These are phyloP conservation scores for Perithous albicinctus DNA, from an alignment of 2,888 invertebrate species.

Conservation along the genomic window DNA sequence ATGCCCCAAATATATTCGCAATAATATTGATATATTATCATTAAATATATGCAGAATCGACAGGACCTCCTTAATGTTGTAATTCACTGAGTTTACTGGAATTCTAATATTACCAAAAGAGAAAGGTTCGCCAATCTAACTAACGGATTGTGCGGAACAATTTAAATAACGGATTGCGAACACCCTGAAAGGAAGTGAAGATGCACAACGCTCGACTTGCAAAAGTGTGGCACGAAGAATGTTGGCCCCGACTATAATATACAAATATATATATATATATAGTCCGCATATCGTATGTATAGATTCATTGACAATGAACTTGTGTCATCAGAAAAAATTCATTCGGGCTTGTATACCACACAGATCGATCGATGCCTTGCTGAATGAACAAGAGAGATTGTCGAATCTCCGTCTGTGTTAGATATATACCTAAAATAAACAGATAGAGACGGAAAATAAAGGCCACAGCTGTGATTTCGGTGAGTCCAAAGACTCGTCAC, in stretches of 20 bases:
- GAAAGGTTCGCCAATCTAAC: no score
- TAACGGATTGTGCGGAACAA: no score
- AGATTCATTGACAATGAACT: conserved; percentile 62
- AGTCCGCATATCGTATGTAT: conserved; percentile 3
- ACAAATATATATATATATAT: conserved; percentile 25
- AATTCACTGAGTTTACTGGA: no score
- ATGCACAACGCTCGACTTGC: background rate
- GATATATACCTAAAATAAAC: no score
- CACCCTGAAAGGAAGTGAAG: background rate
- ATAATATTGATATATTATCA: no score
- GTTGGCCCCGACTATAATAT: conserved; percentile 56
- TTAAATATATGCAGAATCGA: no score
- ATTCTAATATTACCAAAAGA: no score
- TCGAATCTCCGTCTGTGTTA: no score
- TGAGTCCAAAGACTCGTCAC: conserved; percentile 46
- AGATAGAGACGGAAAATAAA: conserved; percentile 23
- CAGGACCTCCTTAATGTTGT: no score
- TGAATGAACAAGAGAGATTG: conserved; percentile 51
- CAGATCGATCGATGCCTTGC: conserved; percentile 37
- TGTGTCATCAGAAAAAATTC: conserved; percentile 46
- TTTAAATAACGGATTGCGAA: background rate
- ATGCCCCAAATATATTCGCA: no score
- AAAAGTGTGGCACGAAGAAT: conserved; percentile 15
- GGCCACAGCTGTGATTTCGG: conserved; percentile 62
- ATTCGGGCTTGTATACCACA: conserved; percentile 30